Base-by-base conservation (phyloP, 2,888 invertebrate species). In the Pomacea canaliculata region DNA sequence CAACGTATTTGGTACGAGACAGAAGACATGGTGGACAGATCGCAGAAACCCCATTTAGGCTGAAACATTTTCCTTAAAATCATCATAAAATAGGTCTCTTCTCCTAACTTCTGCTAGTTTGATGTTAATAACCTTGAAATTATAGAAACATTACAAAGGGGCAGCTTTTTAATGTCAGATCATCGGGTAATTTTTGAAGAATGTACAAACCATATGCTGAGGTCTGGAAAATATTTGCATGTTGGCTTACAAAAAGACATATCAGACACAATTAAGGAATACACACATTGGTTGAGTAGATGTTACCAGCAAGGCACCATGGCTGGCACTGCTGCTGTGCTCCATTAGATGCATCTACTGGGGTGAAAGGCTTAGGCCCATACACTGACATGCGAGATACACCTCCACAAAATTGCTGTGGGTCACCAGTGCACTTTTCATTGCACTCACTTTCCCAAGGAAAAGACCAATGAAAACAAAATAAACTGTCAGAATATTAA, bases 21-120 rank as follows among this genome's bases (percentile, higher is more conserved):
- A 1, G 79, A 67, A 3, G 66, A 79, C 48, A 78, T 71, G 49
- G 77, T 79, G 12, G 74, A 63, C 46, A 76, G 66, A 19, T 78
- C 77, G 76, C 86, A 86, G 51, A 76, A 77, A 10, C 86, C 86
- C 85, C 85, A 85, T 63, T 84, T 85, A 12, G 85, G 85, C 85
- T 85, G 73, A 56, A 56, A 56, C 51, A 56, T 56, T 56, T 56
- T 16, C 51, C 10, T 16, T 16, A 56, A 10, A 10, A 56, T 10
- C 51, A 56, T 13, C 51, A 13, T 16, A 7, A 56, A 4, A 7
- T 16, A 56, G 51, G 51, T 16, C 10, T 56, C 51, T 56, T 10
- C 51, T 16, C 10, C 16, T 56, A 16, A 2, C 51, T 7, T 56
- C 51, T 56, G 51, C 37, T 37, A 16, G 51, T 56, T 56, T 56